Base-by-base conservation (phyloP, 2,797 vertebrate genomes). In the Australoheros facetus region DNA sequence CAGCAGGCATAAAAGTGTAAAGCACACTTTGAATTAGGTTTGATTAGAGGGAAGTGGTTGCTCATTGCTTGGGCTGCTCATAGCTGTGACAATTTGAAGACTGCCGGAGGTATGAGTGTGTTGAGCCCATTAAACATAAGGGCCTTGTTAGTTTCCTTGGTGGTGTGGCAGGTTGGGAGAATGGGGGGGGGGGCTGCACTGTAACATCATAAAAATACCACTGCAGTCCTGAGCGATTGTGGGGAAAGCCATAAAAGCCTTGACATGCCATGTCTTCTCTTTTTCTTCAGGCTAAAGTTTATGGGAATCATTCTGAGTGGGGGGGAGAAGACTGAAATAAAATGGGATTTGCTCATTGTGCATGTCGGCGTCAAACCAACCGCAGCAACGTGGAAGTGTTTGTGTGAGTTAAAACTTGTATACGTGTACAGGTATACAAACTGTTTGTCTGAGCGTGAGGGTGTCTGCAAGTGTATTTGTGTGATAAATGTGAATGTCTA, bases 121-220 rank as follows among this genome's bases (percentile, higher is more conserved):
- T 55, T 9, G 83, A 89, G 91, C 84, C 89, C 89, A 92, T 94
- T 92, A 93, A 92, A 87, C 84, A 79, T 87, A 89, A 94, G 82
- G 84, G 85, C 83, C 90, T 88, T 92, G 89, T 91, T 91, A 87
- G 90, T 85, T 86, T 82, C 76, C 75, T 69, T 73, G 72, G 59
- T 78, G 81, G 78, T 32, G 48, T 19, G 55, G 78, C 0, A 51
- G 37, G 80, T 5, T 13, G 73, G 34, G 37, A 30, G 54, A 60
- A 64, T 64, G 37, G 3, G 37, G 64, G 48, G 60, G 73, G 64
- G 48, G 60, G 73, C 32, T 84, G 66, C 80, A 82, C 87, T 57
- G 78, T 76, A 56, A 77, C 82, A 5, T 86, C 81, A 26, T 91
- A 91, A 93, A 92, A 90, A 86, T 70, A 76, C 79, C 58, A 81